Evolutionary conservation across 2,113 vertebrate species (phyloP).

Genomic region (Danio rerio): DNA sequence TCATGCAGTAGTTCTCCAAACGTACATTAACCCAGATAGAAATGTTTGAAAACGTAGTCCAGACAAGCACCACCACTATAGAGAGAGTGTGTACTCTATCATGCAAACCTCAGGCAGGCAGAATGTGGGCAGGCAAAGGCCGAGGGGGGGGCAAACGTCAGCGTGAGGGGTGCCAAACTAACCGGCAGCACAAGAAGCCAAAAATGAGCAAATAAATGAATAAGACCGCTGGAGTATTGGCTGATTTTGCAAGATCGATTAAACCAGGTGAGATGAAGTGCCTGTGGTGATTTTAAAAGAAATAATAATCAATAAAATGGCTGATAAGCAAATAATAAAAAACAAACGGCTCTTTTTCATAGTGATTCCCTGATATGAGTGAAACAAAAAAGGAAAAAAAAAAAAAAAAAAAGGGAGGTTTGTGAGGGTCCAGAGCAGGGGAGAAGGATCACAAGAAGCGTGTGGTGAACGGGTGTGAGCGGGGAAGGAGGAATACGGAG

Average conservation of each 20-base stretch:
- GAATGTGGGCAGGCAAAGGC: slow-evolving; percentile 45
- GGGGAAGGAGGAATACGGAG: slow-evolving; percentile 56
- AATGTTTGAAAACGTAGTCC: neutral
- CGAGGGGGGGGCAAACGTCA: slow-evolving; percentile 36
- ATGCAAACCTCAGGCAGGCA: slow-evolving; percentile 65
- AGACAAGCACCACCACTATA: slow-evolving; percentile 28
- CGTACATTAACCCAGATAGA: slow-evolving; percentile 6
- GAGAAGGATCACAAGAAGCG: slow-evolving; percentile 19
- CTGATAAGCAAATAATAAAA: slow-evolving; percentile 2
- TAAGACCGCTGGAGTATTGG: neutral
- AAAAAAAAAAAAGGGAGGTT: slow-evolving; percentile 3
- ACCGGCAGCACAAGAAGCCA: slow-evolving; percentile 4
- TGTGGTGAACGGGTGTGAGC: slow-evolving; percentile 12
- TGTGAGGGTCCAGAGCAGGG: slow-evolving; percentile 17
- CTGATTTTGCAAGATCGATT: slow-evolving; percentile 1
- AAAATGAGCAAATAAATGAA: slow-evolving; percentile 40
- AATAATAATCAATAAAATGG: neutral
- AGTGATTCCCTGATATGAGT: neutral
- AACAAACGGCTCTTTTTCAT: neutral
- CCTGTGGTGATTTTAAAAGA: neutral
- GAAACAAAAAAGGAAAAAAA: slow-evolving; percentile 12
- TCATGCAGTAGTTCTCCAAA: slow-evolving; percentile 31
- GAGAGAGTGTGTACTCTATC: slow-evolving; percentile 53
- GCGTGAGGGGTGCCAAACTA: slow-evolving; percentile 15
- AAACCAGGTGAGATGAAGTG: slow-evolving; percentile 17